Base-by-base conservation (phyloP, 2,888 invertebrate genomes). In the Morpho deidamia region DNA sequence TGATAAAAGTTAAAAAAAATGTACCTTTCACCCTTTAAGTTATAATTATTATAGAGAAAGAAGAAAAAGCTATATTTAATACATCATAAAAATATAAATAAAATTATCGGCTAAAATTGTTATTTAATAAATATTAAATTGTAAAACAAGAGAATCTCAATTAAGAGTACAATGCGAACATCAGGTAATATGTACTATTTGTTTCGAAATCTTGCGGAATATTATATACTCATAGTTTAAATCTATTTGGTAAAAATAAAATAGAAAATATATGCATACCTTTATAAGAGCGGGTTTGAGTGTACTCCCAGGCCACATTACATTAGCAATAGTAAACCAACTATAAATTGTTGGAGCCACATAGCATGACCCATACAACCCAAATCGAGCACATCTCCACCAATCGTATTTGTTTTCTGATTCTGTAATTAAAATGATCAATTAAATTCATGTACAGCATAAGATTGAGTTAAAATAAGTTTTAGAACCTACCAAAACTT, bases 301-400 rank as follows among this genome's bases (percentile, higher is more conserved):
- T 55, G 92, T 91, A 58, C 90, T 92, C 46, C 92, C 92, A 14
- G 96, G 96, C 94, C 95, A 95, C 77, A 96, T 87, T 49, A 91
- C 89, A 64, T 92, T 92, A n/a, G 95, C 94, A 48, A 95, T 78
- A 72, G 92, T 93, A 44, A 97, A 85, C 96, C 96, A 96, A 53
- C 92, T 91, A 70, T 95, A 96, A 0, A 96, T 80, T 7, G 95
- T 95, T 10, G 96, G 96, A 1, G 96, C 96, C 12, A 95, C 95
- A 77, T 94, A 95, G 45, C 94, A 91, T 8, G 94, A 93, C n/a
- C 96, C 96, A 77, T 94, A 96, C 47, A 95, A 69, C 68, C 95
- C 93, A 81, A 94, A 96, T 58, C 95, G 90, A 38, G 93, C 79
- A 61, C 93, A 92, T 71, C 94, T 92, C 78, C 83, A 90, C 93